A percentile compares a stretch with the other conserved stretches of the same genome.
These are phyloP conservation scores for Tetropium fuscum DNA, from an alignment of 2,888 invertebrate species.

Conservation along the genomic window DNA sequence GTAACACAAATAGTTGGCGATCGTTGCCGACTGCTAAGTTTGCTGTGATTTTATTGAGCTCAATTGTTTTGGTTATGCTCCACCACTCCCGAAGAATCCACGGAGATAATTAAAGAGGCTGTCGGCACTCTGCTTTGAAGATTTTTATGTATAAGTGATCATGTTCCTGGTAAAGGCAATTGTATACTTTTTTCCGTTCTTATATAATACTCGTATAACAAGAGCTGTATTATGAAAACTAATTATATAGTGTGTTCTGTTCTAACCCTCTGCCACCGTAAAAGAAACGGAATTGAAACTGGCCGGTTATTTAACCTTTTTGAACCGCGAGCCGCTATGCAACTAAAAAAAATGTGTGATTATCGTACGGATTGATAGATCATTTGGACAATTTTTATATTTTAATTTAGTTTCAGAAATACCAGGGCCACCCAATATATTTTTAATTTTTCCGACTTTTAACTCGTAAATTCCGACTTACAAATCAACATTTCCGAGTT, in stretches of 20 bases:
- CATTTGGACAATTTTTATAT: no score
- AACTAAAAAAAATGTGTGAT: background rate
- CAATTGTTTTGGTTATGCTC: conserved; percentile 46
- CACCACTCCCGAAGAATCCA: conserved; percentile 42
- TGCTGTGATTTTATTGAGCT: conserved; percentile 47
- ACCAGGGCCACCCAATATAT: no score
- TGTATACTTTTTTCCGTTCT: conserved; percentile 33
- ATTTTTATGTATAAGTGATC: conserved; percentile 42
- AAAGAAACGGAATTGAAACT: conserved; percentile 4
- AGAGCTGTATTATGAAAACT: conserved; percentile 27
- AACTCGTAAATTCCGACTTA: no score
- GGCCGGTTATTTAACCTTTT: conserved; percentile 7
- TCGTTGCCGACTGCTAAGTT: conserved; percentile 28
- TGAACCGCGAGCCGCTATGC: background rate
- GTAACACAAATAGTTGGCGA: conserved; percentile 29
- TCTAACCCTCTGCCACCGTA: conserved; percentile 14
- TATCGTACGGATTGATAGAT: no score
- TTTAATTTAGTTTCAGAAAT: no score
- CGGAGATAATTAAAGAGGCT: conserved; percentile 45
- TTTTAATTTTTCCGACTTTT: no score
- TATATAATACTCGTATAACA: conserved; percentile 38
- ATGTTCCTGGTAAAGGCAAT: conserved; percentile 36
- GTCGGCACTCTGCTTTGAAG: conserved; percentile 40
- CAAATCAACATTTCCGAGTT: no score
- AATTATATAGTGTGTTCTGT: conserved; percentile 21